Evolutionary conservation across 2,797 vertebrate genomes (phyloP).

Genomic region (Acanthurus lineatus): DNA sequence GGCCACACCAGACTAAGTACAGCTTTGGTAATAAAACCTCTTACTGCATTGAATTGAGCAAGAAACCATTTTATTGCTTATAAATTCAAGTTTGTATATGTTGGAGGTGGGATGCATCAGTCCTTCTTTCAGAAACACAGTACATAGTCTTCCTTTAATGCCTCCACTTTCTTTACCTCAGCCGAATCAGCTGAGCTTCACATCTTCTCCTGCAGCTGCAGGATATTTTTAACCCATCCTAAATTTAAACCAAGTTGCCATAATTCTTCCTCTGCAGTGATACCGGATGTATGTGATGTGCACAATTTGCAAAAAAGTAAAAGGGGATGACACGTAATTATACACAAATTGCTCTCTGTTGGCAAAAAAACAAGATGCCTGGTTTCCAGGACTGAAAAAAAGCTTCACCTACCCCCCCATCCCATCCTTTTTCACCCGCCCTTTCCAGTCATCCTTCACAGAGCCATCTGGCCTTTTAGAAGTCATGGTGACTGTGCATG

Average conservation of each 20-base stretch:
- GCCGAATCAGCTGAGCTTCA: background rate
- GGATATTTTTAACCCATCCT: background rate
- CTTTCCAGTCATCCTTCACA: slow-evolving; percentile 17
- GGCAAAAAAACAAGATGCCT: background rate
- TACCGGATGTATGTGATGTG: too few species aligned
- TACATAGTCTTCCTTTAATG: background rate
- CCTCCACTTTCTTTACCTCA: background rate
- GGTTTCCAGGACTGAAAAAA: background rate
- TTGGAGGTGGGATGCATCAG: background rate
- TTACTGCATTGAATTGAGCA: background rate
- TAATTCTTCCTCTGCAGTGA: too few species aligned
- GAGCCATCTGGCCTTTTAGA: slow-evolving; percentile 35
- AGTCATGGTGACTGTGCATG: slow-evolving; percentile 14
- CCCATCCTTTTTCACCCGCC: background rate
- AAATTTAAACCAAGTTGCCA: background rate
- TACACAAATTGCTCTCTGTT: background rate
- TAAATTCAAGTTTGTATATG: background rate
- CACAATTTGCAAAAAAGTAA: too few species aligned
- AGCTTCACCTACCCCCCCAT: background rate
- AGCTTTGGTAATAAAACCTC: too few species aligned
- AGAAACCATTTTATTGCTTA: background rate
- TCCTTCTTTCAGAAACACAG: background rate
- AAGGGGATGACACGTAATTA: too few species aligned
- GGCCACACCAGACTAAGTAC: background rate
- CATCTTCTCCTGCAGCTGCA: background rate